A percentile compares a stretch with the other conserved stretches of the same genome.
Evolutionary conservation across 1,140 invertebrate species (phyloP).

Genomic region (Papilio glaucus): DNA sequence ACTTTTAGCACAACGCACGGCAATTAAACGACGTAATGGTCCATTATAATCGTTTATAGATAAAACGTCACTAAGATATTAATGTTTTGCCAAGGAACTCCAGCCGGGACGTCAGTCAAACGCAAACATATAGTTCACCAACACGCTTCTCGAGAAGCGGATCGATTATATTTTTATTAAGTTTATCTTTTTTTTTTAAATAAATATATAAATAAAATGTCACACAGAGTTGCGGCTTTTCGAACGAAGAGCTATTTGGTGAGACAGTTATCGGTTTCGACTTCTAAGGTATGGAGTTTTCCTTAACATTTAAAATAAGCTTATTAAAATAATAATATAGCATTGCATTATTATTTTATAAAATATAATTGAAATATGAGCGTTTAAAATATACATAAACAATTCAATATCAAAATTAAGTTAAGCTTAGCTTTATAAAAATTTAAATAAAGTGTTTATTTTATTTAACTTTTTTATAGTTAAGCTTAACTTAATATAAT

Average conservation of each 20-base stretch:
- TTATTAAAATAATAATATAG: not conserved
- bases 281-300: conserved; percentile 60
- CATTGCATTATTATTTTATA: not conserved
- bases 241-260: conserved; percentile 59
- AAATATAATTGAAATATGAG: too few species aligned
- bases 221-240: conserved; percentile 61
- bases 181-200: conserved; percentile 49
- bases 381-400: too few species aligned
- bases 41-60: conserved; percentile 51
- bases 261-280: conserved; percentile 59
- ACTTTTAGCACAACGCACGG: conserved; percentile 13
- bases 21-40: conserved; percentile 43
- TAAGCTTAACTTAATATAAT: too few species aligned
- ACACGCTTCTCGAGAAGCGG: conserved; percentile 54
- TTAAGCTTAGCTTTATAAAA: too few species aligned
- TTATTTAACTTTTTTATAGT: too few species aligned
- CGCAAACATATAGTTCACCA: conserved; percentile 55
- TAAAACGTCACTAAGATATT: conserved; percentile 57
- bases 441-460: too few species aligned
- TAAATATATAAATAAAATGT: conserved; percentile 57
- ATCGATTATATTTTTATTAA: conserved; percentile 42
- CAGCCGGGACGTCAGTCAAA: conserved; percentile 50
- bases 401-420: too few species aligned
- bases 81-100: conserved; percentile 56
- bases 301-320: not conserved